A percentile compares a stretch with the other conserved stretches of the same genome.
These are phyloP conservation scores for Condylura cristata DNA, from an alignment of 2,113 vertebrate genomes.

Conservation along the genomic window DNA sequence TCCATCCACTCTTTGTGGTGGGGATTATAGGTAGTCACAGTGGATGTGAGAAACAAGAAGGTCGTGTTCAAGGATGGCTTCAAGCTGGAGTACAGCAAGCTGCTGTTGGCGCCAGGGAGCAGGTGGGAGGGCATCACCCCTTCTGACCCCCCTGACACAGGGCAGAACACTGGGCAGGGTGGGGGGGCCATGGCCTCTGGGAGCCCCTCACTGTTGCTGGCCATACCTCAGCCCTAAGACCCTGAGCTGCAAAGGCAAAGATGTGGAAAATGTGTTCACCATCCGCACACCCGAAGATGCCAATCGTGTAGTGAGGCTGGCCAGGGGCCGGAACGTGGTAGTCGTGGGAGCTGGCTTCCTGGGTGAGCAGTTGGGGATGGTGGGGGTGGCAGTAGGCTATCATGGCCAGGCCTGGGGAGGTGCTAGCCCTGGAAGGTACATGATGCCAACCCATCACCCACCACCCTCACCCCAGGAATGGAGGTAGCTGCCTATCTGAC, in stretches of 20 bases:
- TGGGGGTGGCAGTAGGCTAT: too few species aligned
- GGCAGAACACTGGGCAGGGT: neutral
- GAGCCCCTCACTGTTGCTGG: neutral
- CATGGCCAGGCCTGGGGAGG: neutral
- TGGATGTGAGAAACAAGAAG: slow-evolving; percentile 93
- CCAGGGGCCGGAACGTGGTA: slow-evolving; percentile 94
- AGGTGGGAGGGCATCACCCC: slow-evolving; percentile 84
- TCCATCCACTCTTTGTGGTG: neutral
- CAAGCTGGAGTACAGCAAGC: slow-evolving; percentile 97
- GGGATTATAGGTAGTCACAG: slow-evolving; percentile 89
- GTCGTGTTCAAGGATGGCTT: slow-evolving; percentile 95
- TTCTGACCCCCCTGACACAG: accelerated
- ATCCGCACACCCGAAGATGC: slow-evolving; percentile 95
- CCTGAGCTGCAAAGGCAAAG: slow-evolving; percentile 95
- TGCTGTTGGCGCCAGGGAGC: slow-evolving; percentile 96
- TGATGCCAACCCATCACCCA: neutral
- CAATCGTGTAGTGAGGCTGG: slow-evolving; percentile 93
- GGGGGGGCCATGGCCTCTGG: neutral
- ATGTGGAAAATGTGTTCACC: slow-evolving; percentile 95
- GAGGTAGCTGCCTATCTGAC: slow-evolving; percentile 96
- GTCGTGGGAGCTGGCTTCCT: slow-evolving; percentile 97
- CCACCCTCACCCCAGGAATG: slow-evolving; percentile 89
- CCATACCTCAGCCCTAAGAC: slow-evolving; percentile 90
- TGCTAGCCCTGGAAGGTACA: neutral
- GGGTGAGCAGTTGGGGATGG: slow-evolving; percentile 84